A percentile compares a stretch with the other conserved stretches of the same genome.
Evolutionary conservation across 2,113 vertebrate genomes (phyloP).

Genomic region (Emydocephalus ijimae): DNA sequence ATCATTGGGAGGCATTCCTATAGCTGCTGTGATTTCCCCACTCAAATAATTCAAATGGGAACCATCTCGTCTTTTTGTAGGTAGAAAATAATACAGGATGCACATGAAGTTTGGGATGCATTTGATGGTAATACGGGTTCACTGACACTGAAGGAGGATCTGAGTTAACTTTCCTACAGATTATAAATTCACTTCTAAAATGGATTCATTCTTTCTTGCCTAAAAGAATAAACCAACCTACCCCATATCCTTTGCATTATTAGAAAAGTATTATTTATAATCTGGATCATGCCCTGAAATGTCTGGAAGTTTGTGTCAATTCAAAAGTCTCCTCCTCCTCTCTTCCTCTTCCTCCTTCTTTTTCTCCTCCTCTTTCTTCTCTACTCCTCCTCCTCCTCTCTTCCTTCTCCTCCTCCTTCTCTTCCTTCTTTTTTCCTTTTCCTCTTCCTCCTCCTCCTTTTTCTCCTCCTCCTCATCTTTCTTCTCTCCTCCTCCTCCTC

Average conservation of each 20-base stretch:
- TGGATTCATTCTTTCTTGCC: background rate
- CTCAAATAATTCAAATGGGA: background rate
- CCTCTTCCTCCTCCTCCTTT: too few species aligned
- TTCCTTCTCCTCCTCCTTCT: too few species aligned
- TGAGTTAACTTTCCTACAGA: background rate
- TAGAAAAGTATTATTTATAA: background rate
- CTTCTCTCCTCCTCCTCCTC: too few species aligned
- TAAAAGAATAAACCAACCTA: background rate
- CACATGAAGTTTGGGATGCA: background rate
- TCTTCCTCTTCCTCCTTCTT: background rate
- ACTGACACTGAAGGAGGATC: background rate
- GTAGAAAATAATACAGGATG: background rate
- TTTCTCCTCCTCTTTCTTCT: rapidly evolving
- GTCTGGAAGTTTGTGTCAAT: background rate
- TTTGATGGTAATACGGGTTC: background rate
- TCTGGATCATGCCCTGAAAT: background rate
- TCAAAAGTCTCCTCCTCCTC: background rate
- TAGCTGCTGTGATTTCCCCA: background rate
- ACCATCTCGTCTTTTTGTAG: background rate
- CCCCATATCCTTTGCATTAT: background rate
- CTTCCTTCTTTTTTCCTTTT: too few species aligned
- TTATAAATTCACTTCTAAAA: background rate
- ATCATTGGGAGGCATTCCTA: background rate
- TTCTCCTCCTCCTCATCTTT: background rate
- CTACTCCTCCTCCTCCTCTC: too few species aligned